phyloP scores from a whole-genome alignment of 2,113 vertebrate genomes.

The Conger conger region DNA sequence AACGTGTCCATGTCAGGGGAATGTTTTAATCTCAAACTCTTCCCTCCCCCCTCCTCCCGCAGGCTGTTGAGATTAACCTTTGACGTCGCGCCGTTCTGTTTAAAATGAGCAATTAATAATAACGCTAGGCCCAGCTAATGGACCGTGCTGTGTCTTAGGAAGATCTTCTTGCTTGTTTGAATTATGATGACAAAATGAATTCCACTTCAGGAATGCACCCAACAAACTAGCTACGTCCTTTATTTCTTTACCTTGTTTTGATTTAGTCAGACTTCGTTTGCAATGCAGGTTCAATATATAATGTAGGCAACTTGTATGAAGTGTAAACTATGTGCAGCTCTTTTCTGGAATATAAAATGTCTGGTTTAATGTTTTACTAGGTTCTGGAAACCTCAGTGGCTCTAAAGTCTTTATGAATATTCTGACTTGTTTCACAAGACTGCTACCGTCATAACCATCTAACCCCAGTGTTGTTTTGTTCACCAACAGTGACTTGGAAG shows the following conservation, averaged over 20 bases:
- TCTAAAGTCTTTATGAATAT: neutral
- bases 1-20: conserved; percentile 1
- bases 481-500: conserved; percentile 85
- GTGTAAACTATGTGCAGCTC: neutral
- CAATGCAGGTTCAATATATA: no score
- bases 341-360: neutral
- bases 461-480: conserved; percentile 34
- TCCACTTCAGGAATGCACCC: neutral
- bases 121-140: neutral
- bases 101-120: conserved; percentile 7
- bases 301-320: no score
- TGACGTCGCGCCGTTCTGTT: neutral
- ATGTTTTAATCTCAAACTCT: neutral
- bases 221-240: neutral
- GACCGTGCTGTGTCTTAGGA: neutral
- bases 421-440: neutral
- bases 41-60: neutral
- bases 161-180: neutral
- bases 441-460: neutral
- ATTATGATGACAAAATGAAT: neutral
- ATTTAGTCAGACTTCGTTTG: neutral
- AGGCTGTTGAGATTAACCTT: conserved; percentile 14
- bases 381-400: neutral
- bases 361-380: neutral
- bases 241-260: neutral